Evolutionary conservation across 2,797 vertebrate genomes (phyloP), one percentile per base, ranked within the genome.

Genomic region (Lepus townsendii): DNA sequence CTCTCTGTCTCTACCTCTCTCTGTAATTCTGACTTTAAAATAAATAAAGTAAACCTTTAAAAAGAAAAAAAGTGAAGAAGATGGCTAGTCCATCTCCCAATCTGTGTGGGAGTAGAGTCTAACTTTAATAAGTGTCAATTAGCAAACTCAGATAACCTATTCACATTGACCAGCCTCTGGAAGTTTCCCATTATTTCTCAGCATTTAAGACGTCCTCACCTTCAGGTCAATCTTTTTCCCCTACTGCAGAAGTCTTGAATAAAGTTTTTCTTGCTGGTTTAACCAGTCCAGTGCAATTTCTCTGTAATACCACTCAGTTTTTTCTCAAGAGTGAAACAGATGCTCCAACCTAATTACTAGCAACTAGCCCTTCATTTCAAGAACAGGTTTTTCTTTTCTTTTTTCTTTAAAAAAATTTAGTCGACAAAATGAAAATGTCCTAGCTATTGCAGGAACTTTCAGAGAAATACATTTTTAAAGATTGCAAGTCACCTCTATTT

Each of bases 311-410:
- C 30, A 68, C 27, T 79, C 1, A 20, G 22, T 2, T 27, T 62
- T 60, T 80, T 83, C 82, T 80, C 16, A 75, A 93, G 63, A 77
- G 5, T 50, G 65, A 94, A 52, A 79, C 60, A 78, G 91, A 87
- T 83, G 75, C 17, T 95, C 38, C 82, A 73, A 82, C 2, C 47
- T 75, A 73, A 96, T 94, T 89, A 91, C 69, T 80, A 95, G 66
- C 73, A 78, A 85, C 80, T 47, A 82, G 66, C 60, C 52, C 94
- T 78, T 91, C 50, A 62, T 54, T 77, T 30, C 65, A 88, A 22
- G 20, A 93, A 82, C 0, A 83, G 4, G 27, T 14, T 79, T 57
- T 57, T 57, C 17, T 17, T 57, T 19, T 57, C 42, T 47, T 47
- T 47, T 9, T 47, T 47, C 42, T 47, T 47, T 47, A 47, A 60